Evolutionary conservation across 2,797 vertebrate species (phyloP).

Genomic region (Lerista edwardsae): DNA sequence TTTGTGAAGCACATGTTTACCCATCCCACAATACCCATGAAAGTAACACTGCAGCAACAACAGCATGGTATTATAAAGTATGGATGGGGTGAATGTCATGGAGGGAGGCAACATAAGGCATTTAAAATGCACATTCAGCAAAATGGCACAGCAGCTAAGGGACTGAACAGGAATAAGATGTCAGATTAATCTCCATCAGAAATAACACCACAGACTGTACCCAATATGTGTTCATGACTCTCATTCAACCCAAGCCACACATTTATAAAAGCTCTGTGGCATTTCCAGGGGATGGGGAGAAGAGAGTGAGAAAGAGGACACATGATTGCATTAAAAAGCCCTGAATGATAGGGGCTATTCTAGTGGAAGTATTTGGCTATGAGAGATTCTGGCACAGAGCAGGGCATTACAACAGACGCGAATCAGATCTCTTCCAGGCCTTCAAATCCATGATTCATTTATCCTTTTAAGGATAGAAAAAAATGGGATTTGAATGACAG

Average conservation of each 20-base stretch:
- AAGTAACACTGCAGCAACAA: background rate
- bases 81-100: background rate
- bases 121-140: background rate
- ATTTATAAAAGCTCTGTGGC: background rate
- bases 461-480: background rate
- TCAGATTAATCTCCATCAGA: background rate
- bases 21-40: background rate
- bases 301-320: too few relatives aligned
- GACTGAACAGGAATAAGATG: background rate
- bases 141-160: background rate
- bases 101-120: background rate
- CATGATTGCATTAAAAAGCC: background rate
- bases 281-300: background rate
- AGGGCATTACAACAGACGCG: background rate
- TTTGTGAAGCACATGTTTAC: background rate
- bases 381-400: background rate
- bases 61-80: background rate
- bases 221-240: too few relatives aligned
- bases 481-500: rapidly evolving
- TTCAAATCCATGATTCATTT: background rate
- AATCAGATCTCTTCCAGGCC: background rate
- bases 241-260: background rate
- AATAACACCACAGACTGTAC: background rate
- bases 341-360: background rate
- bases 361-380: background rate